Conservation (phyloP, 2,888 invertebrate species). For the Apodemia mormo region DNA sequence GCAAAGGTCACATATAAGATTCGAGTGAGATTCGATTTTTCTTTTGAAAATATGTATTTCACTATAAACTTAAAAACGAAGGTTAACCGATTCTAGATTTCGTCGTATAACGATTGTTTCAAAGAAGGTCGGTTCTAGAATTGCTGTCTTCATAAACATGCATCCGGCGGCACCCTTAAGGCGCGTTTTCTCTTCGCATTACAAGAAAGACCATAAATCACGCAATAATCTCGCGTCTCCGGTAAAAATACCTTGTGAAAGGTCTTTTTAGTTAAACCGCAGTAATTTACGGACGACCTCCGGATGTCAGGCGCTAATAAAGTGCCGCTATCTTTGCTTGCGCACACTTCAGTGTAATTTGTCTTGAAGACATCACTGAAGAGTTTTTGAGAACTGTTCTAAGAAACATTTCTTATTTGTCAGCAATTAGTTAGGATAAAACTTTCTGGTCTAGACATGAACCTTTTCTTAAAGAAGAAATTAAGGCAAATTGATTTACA, state of each 20-base stretch:
- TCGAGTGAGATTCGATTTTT: too few relatives aligned
- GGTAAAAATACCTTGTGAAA: constrained; percentile 7
- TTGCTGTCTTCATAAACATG: not conserved
- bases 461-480: too few relatives aligned
- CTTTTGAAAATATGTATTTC: too few relatives aligned
- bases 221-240: constrained; percentile 7
- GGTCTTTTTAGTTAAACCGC: constrained; percentile 4
- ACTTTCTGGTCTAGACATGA: not conserved
- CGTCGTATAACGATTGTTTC: too few relatives aligned
- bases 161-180: not conserved
- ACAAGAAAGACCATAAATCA: constrained; percentile 8
- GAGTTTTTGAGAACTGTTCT: not conserved
- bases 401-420: not conserved
- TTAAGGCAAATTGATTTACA: too few relatives aligned
- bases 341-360: constrained; percentile 11
- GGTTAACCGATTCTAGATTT: too few relatives aligned
- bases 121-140: not conserved
- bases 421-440: not conserved
- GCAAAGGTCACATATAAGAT: too few relatives aligned
- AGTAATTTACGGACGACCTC: constrained; percentile 14
- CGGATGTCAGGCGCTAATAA: constrained; percentile 14
- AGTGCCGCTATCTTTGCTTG: constrained; percentile 13
- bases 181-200: not conserved
- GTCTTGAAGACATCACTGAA: not conserved
- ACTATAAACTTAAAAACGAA: too few relatives aligned